Conservation (phyloP, 2,888 invertebrate species). For the Eupeodes luniger region DNA sequence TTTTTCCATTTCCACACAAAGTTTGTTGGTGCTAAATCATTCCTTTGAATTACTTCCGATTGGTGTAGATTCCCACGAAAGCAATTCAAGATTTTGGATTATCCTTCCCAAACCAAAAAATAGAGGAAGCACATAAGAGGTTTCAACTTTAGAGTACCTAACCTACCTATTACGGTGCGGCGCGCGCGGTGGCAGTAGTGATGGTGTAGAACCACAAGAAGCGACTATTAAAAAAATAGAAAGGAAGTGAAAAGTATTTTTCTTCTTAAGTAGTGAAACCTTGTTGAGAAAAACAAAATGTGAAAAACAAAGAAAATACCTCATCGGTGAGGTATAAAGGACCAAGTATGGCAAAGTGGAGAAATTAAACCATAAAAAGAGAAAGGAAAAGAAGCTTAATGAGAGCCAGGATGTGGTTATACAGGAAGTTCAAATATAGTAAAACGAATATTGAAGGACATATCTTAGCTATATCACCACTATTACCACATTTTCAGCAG, state of each 20-base stretch:
- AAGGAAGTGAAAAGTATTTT: constrained; percentile 53
- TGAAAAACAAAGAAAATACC: neutral
- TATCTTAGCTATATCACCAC: neutral
- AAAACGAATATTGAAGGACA: constrained; percentile 53
- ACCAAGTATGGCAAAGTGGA: constrained; percentile 2
- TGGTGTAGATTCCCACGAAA: constrained; percentile 44
- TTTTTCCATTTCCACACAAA: neutral
- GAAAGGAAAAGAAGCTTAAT: constrained; percentile 27
- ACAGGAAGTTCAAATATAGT: constrained; percentile 32
- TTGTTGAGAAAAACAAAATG: constrained; percentile 1
- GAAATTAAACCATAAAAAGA: constrained; percentile 27
- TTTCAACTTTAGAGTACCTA: constrained; percentile 16
- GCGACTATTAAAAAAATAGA: constrained; percentile 35
- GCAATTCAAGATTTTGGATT: constrained; percentile 62
- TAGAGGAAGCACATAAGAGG: neutral
- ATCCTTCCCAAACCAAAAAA: constrained; percentile 41
- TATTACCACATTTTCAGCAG: constrained; percentile 28
- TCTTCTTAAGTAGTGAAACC: constrained; percentile 30
- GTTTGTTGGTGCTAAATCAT: constrained; percentile 40
- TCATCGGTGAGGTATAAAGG: neutral
- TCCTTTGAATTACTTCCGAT: constrained; percentile 45
- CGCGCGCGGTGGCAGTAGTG: neutral
- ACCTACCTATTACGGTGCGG: neutral
- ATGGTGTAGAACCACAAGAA: constrained; percentile 29
- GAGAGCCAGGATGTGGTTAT: constrained; percentile 38